Evolutionary conservation across 2,888 invertebrate genomes (phyloP), one percentile per base, ranked within the genome.

Genomic region (Netelia virgata): DNA sequence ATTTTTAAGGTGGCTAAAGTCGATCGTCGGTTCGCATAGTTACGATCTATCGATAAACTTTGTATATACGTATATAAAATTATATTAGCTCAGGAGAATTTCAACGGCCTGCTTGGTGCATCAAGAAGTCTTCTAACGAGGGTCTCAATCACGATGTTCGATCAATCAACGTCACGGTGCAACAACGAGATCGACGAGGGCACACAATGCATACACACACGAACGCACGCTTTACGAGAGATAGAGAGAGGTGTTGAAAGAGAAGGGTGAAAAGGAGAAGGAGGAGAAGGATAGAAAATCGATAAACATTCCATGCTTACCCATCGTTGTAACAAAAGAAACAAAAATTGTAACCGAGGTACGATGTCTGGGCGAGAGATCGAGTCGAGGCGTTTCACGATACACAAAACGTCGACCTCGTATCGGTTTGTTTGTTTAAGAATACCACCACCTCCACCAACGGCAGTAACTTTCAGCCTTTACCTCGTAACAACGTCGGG

Each of bases 381-480:
- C 36, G 36, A 23, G 23, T 1, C 23, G 23, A 36, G 36, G 6
- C 36, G 64, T 59, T 72, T 68, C 11, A 68, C 53, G 64, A 77
- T 85, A 85, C 61, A 85, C 72, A 75, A 83, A 36, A 73, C 75
- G 77, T 28, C 10, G 53, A 53, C 81, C 69, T 64, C 53, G 74
- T 57, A 68, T 36, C 36, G 53, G 73, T 83, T 80, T 85, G 76
- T 84, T 86, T 86, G 80, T 86, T 83, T 55, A 88, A 86, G 82
- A 83, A 59, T 79, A 72, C 36, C 36, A 36, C 36, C 36, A 36
- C 36, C 36, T 36, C 36, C 64, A 55, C 55, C 43, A 61, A 61
- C 72, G 28, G 53, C 76, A 77, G 87, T 86, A 86, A 85, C 85
- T 76, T 83, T 82, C 57, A 75, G 66, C 72, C 75, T 5, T 57